phyloP scores from a whole-genome alignment of 2,113 vertebrate genomes.

The Myodes glareolus region DNA sequence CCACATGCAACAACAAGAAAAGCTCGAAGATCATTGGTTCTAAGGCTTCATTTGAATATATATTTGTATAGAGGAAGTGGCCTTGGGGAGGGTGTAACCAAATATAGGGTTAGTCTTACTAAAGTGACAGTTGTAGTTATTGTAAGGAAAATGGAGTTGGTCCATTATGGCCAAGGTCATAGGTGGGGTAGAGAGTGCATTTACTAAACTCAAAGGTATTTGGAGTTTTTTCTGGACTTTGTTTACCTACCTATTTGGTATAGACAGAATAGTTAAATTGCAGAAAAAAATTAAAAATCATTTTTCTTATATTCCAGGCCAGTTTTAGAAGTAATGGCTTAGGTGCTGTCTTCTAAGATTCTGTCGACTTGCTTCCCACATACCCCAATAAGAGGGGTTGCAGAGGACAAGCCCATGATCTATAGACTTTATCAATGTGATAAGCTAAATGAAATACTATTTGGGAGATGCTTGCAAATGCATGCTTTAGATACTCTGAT shows the following conservation, averaged over 20 bases:
- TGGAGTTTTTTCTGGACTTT: neutral
- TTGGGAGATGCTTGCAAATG: neutral
- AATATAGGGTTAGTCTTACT: neutral
- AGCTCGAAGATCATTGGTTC: neutral
- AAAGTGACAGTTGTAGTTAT: neutral
- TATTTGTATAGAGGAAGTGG: neutral
- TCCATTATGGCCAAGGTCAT: neutral
- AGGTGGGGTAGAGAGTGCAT: neutral
- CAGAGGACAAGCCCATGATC: neutral
- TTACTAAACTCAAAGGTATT: neutral
- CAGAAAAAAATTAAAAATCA: neutral
- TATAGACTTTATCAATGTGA: neutral
- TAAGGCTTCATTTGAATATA: neutral
- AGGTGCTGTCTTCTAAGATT: neutral
- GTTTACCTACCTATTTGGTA: neutral
- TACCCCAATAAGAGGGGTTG: neutral
- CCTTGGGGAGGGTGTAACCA: neutral
- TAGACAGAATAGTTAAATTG: neutral
- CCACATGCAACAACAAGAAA: neutral
- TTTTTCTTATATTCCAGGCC: neutral
- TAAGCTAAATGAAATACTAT: constrained; percentile 8
- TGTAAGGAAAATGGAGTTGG: neutral
- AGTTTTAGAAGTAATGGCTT: neutral
- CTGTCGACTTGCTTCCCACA: neutral
- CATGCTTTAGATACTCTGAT: neutral